These are phyloP conservation scores for Takifugu bimaculatus DNA, from an alignment of 2,113 vertebrate species.

Conservation along the genomic window DNA sequence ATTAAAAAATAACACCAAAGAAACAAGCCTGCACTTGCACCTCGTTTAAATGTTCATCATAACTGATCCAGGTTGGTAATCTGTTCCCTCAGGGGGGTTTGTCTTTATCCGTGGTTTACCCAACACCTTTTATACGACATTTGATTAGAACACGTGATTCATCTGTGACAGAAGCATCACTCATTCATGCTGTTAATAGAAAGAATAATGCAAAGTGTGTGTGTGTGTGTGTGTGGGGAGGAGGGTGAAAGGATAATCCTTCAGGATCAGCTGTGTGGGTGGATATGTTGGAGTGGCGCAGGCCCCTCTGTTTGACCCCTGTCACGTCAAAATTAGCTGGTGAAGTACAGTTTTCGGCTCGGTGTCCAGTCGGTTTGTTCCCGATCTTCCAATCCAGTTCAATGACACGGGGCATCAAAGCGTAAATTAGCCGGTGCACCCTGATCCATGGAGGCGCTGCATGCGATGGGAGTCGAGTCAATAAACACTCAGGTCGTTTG, in stretches of 20 bases:
- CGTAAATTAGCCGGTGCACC: no score
- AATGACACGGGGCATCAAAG: no score
- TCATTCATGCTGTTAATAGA: constrained; percentile 42
- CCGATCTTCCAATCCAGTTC: constrained; percentile 36
- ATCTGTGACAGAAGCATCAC: constrained; percentile 24
- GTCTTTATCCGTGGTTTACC: neutral
- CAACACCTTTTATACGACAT: constrained; percentile 8
- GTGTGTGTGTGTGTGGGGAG: neutral
- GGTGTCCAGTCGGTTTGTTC: neutral
- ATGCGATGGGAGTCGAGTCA: neutral
- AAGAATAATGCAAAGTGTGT: constrained; percentile 18
- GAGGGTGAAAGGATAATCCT: constrained; percentile 54
- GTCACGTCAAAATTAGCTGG: constrained; percentile 16
- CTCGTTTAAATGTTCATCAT: no score
- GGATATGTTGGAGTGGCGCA: constrained; percentile 62
- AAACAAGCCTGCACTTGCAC: no score
- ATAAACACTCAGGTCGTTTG: no score
- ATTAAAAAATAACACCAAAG: no score
- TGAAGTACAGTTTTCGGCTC: no score
- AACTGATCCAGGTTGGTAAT: no score
- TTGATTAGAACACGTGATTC: constrained; percentile 29
- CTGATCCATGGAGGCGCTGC: neutral
- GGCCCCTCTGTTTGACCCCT: constrained; percentile 12
- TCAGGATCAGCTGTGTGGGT: constrained; percentile 75
- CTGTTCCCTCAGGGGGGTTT: neutral